Evolutionary conservation across 2,113 vertebrate genomes (phyloP).

Genomic region (Perca flavescens): DNA sequence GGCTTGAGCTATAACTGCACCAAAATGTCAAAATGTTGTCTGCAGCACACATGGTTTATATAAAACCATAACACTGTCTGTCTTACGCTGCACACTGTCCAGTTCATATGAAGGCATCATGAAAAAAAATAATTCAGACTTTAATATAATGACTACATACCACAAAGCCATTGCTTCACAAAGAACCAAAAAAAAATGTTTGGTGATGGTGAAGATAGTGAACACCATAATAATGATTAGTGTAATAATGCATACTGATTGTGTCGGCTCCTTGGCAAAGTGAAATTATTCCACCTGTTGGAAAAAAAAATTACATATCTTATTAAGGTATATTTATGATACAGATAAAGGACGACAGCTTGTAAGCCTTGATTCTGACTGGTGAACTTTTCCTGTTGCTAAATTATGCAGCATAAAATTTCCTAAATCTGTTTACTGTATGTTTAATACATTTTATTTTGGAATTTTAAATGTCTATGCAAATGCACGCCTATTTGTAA

Average conservation of each 20-base stretch:
- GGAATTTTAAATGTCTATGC: slow-evolving; percentile 79
- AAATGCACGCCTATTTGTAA: slow-evolving; percentile 81
- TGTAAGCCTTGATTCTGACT: slow-evolving; percentile 45
- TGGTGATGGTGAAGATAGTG: not conserved
- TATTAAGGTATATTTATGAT: slow-evolving; percentile 72
- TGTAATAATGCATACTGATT: slow-evolving; percentile 19
- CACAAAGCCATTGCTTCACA: slow-evolving; percentile 3
- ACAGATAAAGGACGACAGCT: slow-evolving; percentile 27
- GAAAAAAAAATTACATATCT: slow-evolving; percentile 32
- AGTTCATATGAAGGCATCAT: not conserved
- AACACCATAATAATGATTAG: slow-evolving; percentile 3
- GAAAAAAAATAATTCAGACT: not conserved
- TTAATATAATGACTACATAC: not conserved
- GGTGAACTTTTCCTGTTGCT: slow-evolving; percentile 24
- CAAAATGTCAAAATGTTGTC: slow-evolving; percentile 12
- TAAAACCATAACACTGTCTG: not conserved
- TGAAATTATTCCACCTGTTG: slow-evolving; percentile 22
- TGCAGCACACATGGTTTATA: not conserved
- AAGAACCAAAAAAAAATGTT: slow-evolving; percentile 22
- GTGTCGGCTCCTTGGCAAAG: slow-evolving; percentile 15
- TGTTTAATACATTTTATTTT: slow-evolving; percentile 67
- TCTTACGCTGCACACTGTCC: not conserved
- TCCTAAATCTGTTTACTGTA: slow-evolving; percentile 76
- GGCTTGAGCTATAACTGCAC: not conserved
- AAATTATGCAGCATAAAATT: slow-evolving; percentile 38